A percentile compares a stretch with the other conserved stretches of the same genome.
These are phyloP conservation scores for Crotophaga sulcirostris DNA, from an alignment of 2,113 vertebrate genomes.

Conservation along the genomic window DNA sequence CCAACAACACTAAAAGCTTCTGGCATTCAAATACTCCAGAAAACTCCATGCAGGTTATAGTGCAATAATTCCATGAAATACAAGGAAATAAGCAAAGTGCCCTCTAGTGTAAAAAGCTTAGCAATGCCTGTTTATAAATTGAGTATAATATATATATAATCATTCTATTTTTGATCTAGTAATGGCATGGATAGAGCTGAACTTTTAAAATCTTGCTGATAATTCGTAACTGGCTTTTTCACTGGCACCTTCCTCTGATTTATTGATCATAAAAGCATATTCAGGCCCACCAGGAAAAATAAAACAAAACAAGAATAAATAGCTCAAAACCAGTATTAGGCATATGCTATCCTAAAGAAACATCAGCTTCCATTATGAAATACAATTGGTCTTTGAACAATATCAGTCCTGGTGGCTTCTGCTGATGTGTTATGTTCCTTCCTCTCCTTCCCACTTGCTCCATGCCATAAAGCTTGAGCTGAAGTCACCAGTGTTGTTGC, in stretches of 20 bases:
- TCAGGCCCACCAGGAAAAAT: not conserved
- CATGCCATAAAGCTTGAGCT: not conserved
- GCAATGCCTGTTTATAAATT: not conserved
- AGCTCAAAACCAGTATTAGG: not conserved
- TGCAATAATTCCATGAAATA: not conserved
- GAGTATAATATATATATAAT: not conserved
- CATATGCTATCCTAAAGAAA: not conserved
- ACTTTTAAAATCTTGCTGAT: not conserved
- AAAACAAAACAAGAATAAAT: not conserved
- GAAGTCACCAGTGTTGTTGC: not conserved
- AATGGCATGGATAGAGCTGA: not conserved
- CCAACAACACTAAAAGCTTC: not conserved
- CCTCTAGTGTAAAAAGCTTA: slow-evolving; percentile 17
- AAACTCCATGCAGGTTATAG: not conserved
- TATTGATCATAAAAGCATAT: not conserved
- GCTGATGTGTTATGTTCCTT: not conserved
- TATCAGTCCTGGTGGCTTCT: not conserved
- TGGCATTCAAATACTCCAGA: not conserved
- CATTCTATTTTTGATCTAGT: not conserved
- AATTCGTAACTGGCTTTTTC: not conserved
- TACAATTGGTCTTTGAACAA: not conserved
- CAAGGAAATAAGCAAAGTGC: not conserved
- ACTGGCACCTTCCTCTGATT: not conserved
- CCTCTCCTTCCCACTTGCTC: not conserved
- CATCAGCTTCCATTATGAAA: not conserved